phyloP scores from a whole-genome alignment of 2,797 vertebrate genomes.

The Sebastes reedi region DNA sequence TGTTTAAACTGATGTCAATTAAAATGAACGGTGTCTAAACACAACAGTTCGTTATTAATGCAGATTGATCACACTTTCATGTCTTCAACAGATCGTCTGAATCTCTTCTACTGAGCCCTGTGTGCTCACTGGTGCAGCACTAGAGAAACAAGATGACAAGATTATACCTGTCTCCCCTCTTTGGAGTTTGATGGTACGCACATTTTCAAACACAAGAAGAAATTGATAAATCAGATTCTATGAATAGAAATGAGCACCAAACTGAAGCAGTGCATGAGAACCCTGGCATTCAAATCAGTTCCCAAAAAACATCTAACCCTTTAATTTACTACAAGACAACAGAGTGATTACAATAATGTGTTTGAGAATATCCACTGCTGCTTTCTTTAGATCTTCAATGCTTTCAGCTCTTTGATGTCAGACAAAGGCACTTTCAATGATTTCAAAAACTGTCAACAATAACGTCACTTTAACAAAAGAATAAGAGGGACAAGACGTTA shows the following conservation, averaged over 20 bases:
- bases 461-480: background rate
- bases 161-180: background rate
- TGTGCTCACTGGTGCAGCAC: background rate
- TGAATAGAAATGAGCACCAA: background rate
- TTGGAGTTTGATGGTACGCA: background rate
- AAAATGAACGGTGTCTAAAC: background rate
- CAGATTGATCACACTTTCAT: background rate
- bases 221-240: background rate
- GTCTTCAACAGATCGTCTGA: background rate
- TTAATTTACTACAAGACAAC: background rate
- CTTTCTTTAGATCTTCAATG: background rate
- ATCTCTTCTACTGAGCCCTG: background rate
- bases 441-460: background rate
- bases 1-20: background rate
- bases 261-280: background rate
- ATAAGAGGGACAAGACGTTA: background rate
- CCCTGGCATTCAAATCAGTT: background rate
- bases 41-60: background rate
- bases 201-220: background rate
- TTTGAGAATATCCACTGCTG: background rate
- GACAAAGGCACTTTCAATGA: background rate
- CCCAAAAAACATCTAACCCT: background rate
- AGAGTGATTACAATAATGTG: background rate
- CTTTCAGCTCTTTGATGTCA: background rate
- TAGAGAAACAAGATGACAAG: background rate